Evolutionary conservation across 2,888 invertebrate genomes (phyloP).

Genomic region (Himalopsyche japonica): DNA sequence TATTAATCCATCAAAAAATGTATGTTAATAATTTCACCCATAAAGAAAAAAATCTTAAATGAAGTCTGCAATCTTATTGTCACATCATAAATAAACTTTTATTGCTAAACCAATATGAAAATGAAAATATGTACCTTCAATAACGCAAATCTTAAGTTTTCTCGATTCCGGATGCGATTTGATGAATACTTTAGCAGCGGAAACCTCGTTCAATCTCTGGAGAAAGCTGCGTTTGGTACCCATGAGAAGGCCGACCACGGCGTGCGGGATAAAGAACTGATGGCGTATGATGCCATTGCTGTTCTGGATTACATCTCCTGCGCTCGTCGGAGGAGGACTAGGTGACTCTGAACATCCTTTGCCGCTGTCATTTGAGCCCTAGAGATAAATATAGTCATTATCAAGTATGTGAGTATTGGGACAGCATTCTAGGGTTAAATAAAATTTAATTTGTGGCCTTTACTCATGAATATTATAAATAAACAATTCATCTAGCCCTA

Average conservation of each 20-base stretch:
- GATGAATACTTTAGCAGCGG: conserved; percentile 79
- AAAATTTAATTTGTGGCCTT: too few species aligned
- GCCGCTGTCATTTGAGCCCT: conserved; percentile 83
- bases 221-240: conserved; percentile 83
- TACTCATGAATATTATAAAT: too few species aligned
- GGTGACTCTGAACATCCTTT: conserved; percentile 77
- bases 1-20: neutral
- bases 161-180: conserved; percentile 74
- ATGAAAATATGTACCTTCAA: conserved; percentile 70
- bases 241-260: conserved; percentile 83
- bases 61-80: too few species aligned
- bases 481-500: too few species aligned
- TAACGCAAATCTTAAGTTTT: conserved; percentile 79
- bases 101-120: neutral
- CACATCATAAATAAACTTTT: too few species aligned
- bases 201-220: conserved; percentile 76
- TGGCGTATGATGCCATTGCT: conserved; percentile 59
- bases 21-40: neutral
- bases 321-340: conserved; percentile 68
- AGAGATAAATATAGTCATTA: conserved; percentile 10
- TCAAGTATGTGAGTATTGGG: neutral
- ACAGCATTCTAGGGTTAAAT: too few species aligned
- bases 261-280: conserved; percentile 76
- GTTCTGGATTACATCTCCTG: conserved; percentile 56
- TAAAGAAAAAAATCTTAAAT: too few species aligned